These are phyloP conservation scores for Gambelia wislizenii DNA, from an alignment of 2,797 vertebrate species.

Conservation along the genomic window DNA sequence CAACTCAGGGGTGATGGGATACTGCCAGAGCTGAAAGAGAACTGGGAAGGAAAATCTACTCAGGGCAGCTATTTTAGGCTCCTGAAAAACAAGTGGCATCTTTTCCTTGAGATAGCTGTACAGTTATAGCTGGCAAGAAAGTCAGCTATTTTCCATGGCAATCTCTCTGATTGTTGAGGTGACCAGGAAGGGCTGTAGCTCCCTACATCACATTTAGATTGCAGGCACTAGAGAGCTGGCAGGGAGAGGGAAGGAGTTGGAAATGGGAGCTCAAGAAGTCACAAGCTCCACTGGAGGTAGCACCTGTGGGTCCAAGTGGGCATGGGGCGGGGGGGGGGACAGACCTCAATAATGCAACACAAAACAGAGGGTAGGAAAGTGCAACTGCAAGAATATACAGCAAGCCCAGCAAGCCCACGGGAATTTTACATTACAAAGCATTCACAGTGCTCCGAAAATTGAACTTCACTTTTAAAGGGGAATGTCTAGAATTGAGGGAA, in stretches of 20 bases:
- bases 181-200: not conserved
- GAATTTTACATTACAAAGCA: conserved; percentile 5
- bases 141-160: not conserved
- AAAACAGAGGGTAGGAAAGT: conserved; percentile 1
- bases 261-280: not conserved
- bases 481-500: not conserved
- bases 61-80: not conserved
- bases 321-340: not conserved
- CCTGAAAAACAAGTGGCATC: not conserved
- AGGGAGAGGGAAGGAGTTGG: not conserved
- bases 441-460: not conserved
- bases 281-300: not conserved
- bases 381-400: conserved; percentile 20
- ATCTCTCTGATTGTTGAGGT: not conserved
- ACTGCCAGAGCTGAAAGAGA: not conserved
- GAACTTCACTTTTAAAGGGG: not conserved
- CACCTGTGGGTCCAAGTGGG: not conserved
- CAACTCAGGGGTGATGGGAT: too few relatives aligned
- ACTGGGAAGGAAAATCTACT: too few relatives aligned
- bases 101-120: not conserved
- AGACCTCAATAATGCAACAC: not conserved
- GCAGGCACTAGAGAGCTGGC: not conserved
- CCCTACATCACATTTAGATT: not conserved
- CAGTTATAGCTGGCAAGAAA: not conserved
- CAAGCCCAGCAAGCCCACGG: not conserved